Base-by-base conservation (phyloP, 2,888 invertebrate species). In the Megamerina dolium region DNA sequence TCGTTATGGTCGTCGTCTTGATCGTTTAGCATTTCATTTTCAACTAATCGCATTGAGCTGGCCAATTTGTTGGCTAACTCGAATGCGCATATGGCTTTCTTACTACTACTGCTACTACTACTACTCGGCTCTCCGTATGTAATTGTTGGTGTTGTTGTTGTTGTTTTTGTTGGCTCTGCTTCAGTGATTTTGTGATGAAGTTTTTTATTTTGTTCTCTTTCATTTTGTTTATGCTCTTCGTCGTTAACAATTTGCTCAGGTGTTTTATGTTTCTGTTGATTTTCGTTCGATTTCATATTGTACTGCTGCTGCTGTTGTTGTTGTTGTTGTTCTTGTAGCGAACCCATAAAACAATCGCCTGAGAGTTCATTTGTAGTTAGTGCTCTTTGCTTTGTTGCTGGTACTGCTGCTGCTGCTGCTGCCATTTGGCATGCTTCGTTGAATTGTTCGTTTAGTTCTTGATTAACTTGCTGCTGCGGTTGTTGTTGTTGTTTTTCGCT, bases 21-120 rank as follows among this genome's bases (percentile, higher is more conserved):
- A 56, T 59, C 64, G 62, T 59, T 64, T 63, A 64, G 64, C 64
- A 64, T 63, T 60, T 65, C 64, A 62, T 63, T 61, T 61, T 60
- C 60, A 56, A 66, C 64, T 64, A 53, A 33, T 47, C 37, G 46
- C 45, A 32, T 31, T 37, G 33, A 30, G 40, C 49, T 50, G 42
- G 51, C 46, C 50, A 56, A 58, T 51, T 43, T 32, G 34, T 32
- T 41, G 29, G 14, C 27, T 12, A 20, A 17, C n/a, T 12, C 45
- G 54, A 51, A 54, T 59, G 59, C 61, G 58, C 58, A 51, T 48
- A 51, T 55, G 49, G 46, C 58, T 56, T 50, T 44, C 43, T 34
- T 45, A 34, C 20, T 10, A 35, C 40, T 39, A 13, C 39, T 26
- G 41, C 53, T 50, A 45, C 56, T n/a, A 5, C 13, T 31, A 8